Evolutionary conservation across 1,140 invertebrate species (phyloP), one percentile per base, ranked within the genome.

Genomic region (Drosophila biarmipes): DNA sequence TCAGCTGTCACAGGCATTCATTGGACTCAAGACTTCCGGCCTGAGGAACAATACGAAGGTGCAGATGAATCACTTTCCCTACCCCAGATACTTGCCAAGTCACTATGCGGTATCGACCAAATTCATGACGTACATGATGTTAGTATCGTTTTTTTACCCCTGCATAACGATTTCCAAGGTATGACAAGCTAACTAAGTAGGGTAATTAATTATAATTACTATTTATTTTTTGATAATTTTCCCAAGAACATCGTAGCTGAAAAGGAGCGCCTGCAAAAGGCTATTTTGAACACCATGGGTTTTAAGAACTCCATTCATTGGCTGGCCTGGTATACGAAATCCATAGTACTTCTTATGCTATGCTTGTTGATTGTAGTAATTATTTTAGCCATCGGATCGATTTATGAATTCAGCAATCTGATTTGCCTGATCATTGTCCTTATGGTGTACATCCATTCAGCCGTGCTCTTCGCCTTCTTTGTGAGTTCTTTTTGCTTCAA

Each of bases 201-300:
- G 2, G 14, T 24, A 15, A 29, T 6, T 17, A 27, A 31, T 29
- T 17, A 24, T 40, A 4, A 29, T 55, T 43, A 2, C 31, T 12
- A 1, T 29, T 27, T 21, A n/a, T 15, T 46, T 42, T 19, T 42
- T 14, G 4, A 4, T 29, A 1, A 35, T 24, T 57, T 57, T 34
- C 2, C 12, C 27, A 51, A 61, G 57, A 27, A 61, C 31, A 93
- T 95, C 19, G 94, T 94, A 4, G 92, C 92, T 0, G 94, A 95
- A 75, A 94, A 94, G 71, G 94, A 95, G 68, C 90, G 93, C 54
- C 94, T 94, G 68, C 80, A 95, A 12, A 95, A 95, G 92, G 96
- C 96, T 93, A 95, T 95, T 2, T 96, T 97, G 96, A 96, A 95
- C 90, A 95, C 96, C 87, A 97, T 97, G 96, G 96, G 96, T 8